Evolutionary conservation across 2,888 invertebrate genomes (phyloP).

Genomic region (Sesia bembeciformis): DNA sequence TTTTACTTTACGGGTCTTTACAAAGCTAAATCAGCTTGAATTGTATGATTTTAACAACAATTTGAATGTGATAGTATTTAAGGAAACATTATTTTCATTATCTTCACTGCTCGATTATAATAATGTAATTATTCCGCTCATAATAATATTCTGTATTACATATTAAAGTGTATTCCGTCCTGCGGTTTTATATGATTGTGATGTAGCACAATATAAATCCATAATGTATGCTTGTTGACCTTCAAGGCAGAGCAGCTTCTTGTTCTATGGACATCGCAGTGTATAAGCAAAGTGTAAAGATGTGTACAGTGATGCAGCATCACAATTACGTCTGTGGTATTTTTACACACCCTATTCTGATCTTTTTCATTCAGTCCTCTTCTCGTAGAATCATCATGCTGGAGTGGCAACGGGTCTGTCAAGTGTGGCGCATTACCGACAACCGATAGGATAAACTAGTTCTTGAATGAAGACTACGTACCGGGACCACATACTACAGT

Average conservation of each 20-base stretch:
- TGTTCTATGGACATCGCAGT: slow-evolving; percentile 18
- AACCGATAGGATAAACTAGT: too few relatives aligned
- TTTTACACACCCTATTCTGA: too few relatives aligned
- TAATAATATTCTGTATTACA: neutral
- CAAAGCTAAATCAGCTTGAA: too few relatives aligned
- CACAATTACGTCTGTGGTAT: neutral
- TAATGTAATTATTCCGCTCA: neutral
- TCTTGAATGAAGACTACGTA: too few relatives aligned
- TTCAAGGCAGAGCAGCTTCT: slow-evolving; percentile 23
- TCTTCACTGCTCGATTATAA: neutral
- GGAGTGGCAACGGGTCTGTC: too few relatives aligned
- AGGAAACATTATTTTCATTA: neutral
- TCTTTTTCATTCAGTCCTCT: too few relatives aligned
- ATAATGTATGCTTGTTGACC: slow-evolving; percentile 20
- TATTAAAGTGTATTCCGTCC: neutral
- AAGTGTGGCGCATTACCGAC: too few relatives aligned
- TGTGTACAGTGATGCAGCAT: neutral
- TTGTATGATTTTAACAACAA: too few relatives aligned
- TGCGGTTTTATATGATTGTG: slow-evolving; percentile 6
- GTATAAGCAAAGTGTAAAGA: neutral
- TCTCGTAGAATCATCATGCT: too few relatives aligned
- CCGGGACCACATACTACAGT: too few relatives aligned
- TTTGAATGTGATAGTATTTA: too few relatives aligned
- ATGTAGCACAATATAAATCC: slow-evolving; percentile 5
- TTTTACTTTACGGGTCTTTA: too few relatives aligned